phyloP scores from a whole-genome alignment of 2,888 invertebrate genomes.

The Eilema caniola region DNA sequence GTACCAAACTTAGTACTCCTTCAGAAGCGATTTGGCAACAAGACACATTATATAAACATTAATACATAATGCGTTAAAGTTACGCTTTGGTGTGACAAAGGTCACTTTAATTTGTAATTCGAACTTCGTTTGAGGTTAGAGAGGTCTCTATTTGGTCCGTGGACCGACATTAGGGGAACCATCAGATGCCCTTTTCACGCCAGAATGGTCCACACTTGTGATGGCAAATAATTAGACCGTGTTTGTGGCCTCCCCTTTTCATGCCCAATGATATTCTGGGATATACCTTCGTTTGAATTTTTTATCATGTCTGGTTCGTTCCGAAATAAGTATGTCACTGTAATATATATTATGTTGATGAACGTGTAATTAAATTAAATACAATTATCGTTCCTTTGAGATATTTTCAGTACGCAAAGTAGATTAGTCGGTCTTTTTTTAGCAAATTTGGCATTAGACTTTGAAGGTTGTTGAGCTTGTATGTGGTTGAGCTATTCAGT shows the following conservation, averaged over 20 bases:
- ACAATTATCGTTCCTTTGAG: background rate
- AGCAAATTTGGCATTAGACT: background rate
- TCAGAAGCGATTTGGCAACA: conserved; percentile 21
- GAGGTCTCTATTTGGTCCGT: conserved; percentile 67
- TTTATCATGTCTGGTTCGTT: conserved; percentile 23
- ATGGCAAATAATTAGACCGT: conserved; percentile 67
- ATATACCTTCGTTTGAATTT: conserved; percentile 33
- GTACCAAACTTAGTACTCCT: conserved; percentile 22
- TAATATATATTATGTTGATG: conserved; percentile 3
- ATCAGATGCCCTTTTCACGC: conserved; percentile 61
- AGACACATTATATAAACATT: conserved; percentile 40
- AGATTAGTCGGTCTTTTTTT: background rate
- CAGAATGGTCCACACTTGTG: conserved; percentile 58
- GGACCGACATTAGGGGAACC: conserved; percentile 62
- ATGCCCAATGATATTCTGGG: conserved; percentile 36
- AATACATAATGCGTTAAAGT: conserved; percentile 33
- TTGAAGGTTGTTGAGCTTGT: background rate
- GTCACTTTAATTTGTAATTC: conserved; percentile 72
- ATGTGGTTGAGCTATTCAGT: no score
- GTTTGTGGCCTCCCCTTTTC: conserved; percentile 51
- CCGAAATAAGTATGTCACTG: conserved; percentile 11
- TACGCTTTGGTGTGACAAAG: conserved; percentile 57
- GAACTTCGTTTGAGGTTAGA: conserved; percentile 73
- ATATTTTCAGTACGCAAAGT: background rate
- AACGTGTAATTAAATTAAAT: background rate